phyloP scores from a whole-genome alignment of 2,797 vertebrate genomes.

The Moxostoma hubbsi region DNA sequence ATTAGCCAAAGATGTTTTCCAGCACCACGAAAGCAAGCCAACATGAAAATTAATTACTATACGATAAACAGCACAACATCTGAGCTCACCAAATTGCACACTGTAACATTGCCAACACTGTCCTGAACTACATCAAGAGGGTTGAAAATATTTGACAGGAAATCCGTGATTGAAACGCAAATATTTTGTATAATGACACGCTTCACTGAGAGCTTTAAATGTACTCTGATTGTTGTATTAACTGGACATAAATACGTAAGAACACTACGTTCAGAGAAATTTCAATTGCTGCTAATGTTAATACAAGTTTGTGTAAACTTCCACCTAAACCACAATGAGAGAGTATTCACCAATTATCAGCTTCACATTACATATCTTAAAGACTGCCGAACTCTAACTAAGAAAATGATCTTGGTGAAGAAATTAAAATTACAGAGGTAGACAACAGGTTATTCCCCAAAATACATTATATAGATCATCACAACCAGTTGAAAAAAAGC shows the following conservation, averaged over 20 bases:
- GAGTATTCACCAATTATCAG: conserved; percentile 26
- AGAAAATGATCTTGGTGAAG: conserved; percentile 3
- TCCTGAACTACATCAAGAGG: conserved; percentile 19
- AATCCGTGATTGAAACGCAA: conserved; percentile 33
- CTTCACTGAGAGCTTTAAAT: conserved; percentile 12
- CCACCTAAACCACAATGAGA: conserved; percentile 33
- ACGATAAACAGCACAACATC: conserved; percentile 26
- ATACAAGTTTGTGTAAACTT: conserved; percentile 37
- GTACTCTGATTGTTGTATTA: background rate
- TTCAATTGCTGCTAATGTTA: conserved; percentile 20
- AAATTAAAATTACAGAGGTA: conserved; percentile 26
- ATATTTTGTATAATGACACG: conserved; percentile 28
- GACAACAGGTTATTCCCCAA: conserved; percentile 44
- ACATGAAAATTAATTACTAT: background rate
- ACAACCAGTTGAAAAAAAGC: conserved; percentile 40
- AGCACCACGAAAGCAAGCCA: too few relatives aligned
- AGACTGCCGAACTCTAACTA: conserved; percentile 7
- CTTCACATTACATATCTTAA: conserved; percentile 44
- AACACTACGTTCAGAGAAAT: conserved; percentile 7
- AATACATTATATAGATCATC: conserved; percentile 45
- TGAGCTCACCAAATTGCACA: conserved; percentile 6
- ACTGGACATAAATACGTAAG: background rate
- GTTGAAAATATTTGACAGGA: conserved; percentile 24
- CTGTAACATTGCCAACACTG: conserved; percentile 25
- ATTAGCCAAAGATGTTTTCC: background rate